A percentile compares a stretch with the other conserved stretches of the same genome.
phyloP scores from a whole-genome alignment of 2,888 invertebrate species.

The Strigamia crassipes region DNA sequence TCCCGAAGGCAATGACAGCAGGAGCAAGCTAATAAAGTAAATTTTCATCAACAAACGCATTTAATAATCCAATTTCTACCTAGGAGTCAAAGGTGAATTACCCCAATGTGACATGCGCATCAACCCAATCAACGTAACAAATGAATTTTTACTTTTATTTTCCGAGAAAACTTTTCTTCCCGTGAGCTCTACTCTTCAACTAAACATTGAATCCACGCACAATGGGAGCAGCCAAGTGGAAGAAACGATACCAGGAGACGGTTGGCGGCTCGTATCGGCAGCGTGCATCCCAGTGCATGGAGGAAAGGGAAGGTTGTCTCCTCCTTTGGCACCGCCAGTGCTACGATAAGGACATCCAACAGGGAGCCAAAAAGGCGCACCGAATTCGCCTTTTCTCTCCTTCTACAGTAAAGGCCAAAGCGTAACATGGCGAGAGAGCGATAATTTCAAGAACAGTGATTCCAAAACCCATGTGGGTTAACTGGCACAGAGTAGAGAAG shows the following conservation, averaged over 20 bases:
- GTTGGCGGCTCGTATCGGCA: constrained; percentile 38
- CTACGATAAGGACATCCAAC: constrained; percentile 28
- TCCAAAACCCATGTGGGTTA: constrained; percentile 27
- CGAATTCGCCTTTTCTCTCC: constrained; percentile 17
- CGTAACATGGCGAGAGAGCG: constrained; percentile 40
- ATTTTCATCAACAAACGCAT: background rate
- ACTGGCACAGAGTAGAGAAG: background rate
- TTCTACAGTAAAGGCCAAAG: constrained; percentile 20
- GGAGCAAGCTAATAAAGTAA: background rate
- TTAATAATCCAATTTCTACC: constrained; percentile 18
- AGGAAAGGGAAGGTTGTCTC: constrained; percentile 33
- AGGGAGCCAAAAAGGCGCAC: constrained; percentile 35
- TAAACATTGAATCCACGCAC: constrained; percentile 21
- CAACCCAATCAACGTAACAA: constrained; percentile 25
- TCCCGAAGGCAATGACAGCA: background rate
- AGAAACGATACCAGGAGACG: constrained; percentile 40
- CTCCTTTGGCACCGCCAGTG: constrained; percentile 36
- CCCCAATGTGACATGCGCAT: constrained; percentile 16
- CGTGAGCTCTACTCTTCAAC: constrained; percentile 1
- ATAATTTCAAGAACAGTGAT: constrained; percentile 40
- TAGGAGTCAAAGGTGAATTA: constrained; percentile 24
- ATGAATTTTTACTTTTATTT: constrained; percentile 20
- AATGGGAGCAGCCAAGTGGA: constrained; percentile 35
- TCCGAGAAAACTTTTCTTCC: background rate
- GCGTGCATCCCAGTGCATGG: constrained; percentile 28